A percentile compares a stretch with the other conserved stretches of the same genome.
Conservation (phyloP, 2,888 invertebrate species). For the Malacosoma neustria region DNA sequence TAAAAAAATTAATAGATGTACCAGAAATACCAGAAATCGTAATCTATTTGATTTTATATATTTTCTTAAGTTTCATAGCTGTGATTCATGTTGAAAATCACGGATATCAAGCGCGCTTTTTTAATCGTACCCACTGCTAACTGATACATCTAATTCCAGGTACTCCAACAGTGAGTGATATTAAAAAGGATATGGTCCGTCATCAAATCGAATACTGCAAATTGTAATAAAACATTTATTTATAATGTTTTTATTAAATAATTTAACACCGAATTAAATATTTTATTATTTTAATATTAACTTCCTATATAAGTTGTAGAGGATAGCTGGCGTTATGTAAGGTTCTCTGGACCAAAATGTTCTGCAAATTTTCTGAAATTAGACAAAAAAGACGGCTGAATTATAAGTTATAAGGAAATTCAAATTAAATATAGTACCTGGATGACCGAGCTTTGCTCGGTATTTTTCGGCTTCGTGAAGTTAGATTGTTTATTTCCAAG, state of each 20-base stretch:
- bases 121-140: too few relatives aligned
- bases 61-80: too few relatives aligned
- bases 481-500: too few relatives aligned
- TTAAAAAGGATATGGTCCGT: constrained; percentile 79
- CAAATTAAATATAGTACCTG: too few relatives aligned
- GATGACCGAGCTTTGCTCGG: too few relatives aligned
- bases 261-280: not conserved
- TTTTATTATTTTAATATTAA: constrained; percentile 40
- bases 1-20: too few relatives aligned
- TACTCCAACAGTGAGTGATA: constrained; percentile 76
- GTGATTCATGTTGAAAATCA: too few relatives aligned
- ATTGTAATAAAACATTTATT: constrained; percentile 30
- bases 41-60: too few relatives aligned
- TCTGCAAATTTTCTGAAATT: constrained; percentile 59
- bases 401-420: not conserved
- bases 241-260: constrained; percentile 1
- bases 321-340: constrained; percentile 50
- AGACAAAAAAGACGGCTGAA: constrained; percentile 3
- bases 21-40: too few relatives aligned
- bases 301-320: constrained; percentile 55
- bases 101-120: too few relatives aligned
- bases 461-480: too few relatives aligned
- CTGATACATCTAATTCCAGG: constrained; percentile 69
- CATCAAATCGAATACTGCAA: constrained; percentile 77
- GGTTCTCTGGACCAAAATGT: constrained; percentile 49